A percentile compares a stretch with the other conserved stretches of the same genome.
Evolutionary conservation across 2,797 vertebrate genomes (phyloP).

Genomic region (Xiphorhynchus erythropygius): DNA sequence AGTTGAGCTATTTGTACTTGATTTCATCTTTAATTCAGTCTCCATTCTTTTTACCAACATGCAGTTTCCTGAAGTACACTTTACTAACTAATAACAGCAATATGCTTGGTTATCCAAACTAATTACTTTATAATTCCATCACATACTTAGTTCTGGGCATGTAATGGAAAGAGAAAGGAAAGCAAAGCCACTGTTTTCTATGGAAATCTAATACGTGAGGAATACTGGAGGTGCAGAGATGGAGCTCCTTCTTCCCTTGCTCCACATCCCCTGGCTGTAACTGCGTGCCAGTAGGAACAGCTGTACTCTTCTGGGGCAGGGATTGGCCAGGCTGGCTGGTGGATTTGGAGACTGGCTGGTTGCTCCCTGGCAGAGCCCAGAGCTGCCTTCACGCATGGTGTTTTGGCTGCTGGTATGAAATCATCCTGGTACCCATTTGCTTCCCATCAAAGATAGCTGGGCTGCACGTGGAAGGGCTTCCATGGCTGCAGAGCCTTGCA

Average conservation of each 20-base stretch:
- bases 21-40: not conserved
- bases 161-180: constrained; percentile 33
- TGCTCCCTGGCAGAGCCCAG: not conserved
- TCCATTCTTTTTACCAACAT: not conserved
- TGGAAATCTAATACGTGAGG: not conserved
- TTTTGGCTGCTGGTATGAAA: not conserved
- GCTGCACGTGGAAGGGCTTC: not conserved
- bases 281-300: not conserved
- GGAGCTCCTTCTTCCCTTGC: not conserved
- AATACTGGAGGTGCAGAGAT: not conserved
- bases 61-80: not conserved
- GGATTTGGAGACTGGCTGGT: not conserved
- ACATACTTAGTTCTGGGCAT: not conserved
- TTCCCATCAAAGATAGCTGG: not conserved
- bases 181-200: constrained; percentile 1
- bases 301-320: not conserved
- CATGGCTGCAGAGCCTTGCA: not conserved
- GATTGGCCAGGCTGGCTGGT: not conserved
- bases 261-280: not conserved
- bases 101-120: not conserved
- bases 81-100: constrained; percentile 18
- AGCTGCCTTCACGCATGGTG: not conserved
- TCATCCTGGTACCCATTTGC: not conserved
- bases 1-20: not conserved
- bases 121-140: not conserved